Conservation (phyloP, 2,113 vertebrate species). For the Tyto alba region DNA sequence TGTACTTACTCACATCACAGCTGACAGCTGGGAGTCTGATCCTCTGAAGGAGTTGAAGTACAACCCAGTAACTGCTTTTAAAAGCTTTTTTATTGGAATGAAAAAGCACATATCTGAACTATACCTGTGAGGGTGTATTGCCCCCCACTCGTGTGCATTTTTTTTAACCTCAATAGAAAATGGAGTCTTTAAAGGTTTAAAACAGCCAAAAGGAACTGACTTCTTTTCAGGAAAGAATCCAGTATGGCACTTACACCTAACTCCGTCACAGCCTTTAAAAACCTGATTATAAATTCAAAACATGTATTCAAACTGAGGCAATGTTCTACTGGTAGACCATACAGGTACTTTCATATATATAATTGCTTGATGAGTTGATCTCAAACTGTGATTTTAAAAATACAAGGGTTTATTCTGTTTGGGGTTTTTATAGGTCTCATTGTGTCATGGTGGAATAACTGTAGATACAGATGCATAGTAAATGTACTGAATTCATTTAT, state of each 20-base stretch:
- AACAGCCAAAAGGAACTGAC: neutral
- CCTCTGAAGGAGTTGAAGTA: neutral
- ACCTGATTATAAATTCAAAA: slow-evolving; percentile 3
- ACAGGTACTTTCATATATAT: neutral
- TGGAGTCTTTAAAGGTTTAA: slow-evolving; percentile 27
- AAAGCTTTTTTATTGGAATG: neutral
- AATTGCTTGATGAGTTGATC: neutral
- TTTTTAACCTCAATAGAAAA: slow-evolving; percentile 35
- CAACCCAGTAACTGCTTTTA: neutral
- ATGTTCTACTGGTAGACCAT: neutral
- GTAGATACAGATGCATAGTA: neutral
- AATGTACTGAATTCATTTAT: slow-evolving; percentile 18
- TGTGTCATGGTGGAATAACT: neutral
- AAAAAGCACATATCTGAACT: neutral
- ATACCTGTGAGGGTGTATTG: neutral
- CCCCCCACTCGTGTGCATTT: neutral
- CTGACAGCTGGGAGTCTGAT: neutral
- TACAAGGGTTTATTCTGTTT: neutral
- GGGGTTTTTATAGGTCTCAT: neutral
- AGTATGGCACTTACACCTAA: neutral
- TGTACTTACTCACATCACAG: neutral
- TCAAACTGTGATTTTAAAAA: neutral
- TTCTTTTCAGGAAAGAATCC: neutral
- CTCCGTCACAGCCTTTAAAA: neutral
- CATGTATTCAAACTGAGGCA: neutral